Percentiles rank a stretch among this genome's conserved stretches.
Conservation (phyloP, 2,113 vertebrate genomes). For the Panthera leo region DNA sequence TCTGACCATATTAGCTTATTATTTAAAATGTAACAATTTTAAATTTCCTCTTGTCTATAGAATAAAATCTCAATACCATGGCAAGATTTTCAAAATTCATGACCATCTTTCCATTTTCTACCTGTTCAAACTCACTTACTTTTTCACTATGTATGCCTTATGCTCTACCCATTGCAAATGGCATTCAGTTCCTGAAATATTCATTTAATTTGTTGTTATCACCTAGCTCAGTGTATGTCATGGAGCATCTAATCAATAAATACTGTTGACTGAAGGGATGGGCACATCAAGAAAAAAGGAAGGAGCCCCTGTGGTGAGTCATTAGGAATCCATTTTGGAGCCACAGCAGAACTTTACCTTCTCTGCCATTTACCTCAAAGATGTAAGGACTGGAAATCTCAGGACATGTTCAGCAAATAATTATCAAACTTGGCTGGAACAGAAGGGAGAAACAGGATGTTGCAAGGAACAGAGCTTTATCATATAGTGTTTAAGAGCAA, state of each 20-base stretch:
- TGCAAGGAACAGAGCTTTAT: not conserved
- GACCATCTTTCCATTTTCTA: not conserved
- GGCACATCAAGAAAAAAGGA: not conserved
- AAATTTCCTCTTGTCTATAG: not conserved
- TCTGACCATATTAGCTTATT: not conserved
- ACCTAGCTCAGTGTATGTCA: not conserved
- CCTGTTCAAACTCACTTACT: not conserved
- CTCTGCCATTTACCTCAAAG: not conserved
- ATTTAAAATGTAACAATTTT: not conserved
- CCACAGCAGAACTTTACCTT: not conserved
- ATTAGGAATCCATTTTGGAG: not conserved
- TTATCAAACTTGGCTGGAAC: not conserved
- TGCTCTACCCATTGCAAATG: not conserved
- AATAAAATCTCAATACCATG: not conserved
- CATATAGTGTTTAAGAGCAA: not conserved
- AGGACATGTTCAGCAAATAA: not conserved
- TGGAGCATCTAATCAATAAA: not conserved
- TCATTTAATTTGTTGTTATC: not conserved
- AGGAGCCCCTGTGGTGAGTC: not conserved
- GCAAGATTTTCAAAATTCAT: not conserved
- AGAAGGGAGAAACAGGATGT: not conserved
- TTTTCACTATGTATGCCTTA: not conserved
- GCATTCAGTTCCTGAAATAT: not conserved
- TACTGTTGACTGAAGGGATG: not conserved
- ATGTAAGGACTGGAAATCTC: not conserved